Evolutionary conservation across 2,113 vertebrate species (phyloP).

Genomic region (Haemorhous mexicanus): DNA sequence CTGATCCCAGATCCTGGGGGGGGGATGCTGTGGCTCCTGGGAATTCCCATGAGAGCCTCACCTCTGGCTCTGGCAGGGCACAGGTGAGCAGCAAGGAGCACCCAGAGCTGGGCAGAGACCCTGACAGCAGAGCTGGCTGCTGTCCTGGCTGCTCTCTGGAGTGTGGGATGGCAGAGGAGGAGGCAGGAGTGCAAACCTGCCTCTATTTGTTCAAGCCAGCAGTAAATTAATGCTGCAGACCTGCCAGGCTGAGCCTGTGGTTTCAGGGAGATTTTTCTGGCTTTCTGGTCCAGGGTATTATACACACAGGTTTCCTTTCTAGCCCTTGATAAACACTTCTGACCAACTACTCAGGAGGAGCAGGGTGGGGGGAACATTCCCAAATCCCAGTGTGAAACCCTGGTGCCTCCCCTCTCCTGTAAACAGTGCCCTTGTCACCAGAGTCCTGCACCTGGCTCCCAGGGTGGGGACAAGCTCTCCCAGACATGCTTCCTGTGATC

Average conservation of each 20-base stretch:
- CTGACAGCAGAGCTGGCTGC: fast-evolving
- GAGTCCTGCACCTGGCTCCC: not conserved
- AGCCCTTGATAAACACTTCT: constrained; percentile 48
- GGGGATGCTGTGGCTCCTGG: not conserved
- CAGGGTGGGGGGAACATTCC: not conserved
- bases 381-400: not conserved
- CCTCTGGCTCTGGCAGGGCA: not conserved
- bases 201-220: constrained; percentile 2
- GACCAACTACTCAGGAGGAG: not conserved
- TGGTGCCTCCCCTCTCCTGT: not conserved
- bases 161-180: not conserved
- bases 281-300: constrained; percentile 24
- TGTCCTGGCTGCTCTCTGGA: not conserved
- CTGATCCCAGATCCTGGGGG: not conserved
- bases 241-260: constrained; percentile 32
- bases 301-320: constrained; percentile 29
- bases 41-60: not conserved
- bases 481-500: fast-evolving
- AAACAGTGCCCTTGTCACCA: not conserved
- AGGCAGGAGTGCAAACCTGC: not conserved
- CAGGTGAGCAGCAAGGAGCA: not conserved
- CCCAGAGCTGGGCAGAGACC: not conserved
- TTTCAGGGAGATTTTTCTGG: constrained; percentile 28
- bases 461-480: fast-evolving
- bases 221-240: constrained; percentile 8